Percentiles rank a stretch among this genome's conserved stretches.
Conservation (phyloP, 1,140 invertebrate species). For the Caenorhabditis remanei region DNA sequence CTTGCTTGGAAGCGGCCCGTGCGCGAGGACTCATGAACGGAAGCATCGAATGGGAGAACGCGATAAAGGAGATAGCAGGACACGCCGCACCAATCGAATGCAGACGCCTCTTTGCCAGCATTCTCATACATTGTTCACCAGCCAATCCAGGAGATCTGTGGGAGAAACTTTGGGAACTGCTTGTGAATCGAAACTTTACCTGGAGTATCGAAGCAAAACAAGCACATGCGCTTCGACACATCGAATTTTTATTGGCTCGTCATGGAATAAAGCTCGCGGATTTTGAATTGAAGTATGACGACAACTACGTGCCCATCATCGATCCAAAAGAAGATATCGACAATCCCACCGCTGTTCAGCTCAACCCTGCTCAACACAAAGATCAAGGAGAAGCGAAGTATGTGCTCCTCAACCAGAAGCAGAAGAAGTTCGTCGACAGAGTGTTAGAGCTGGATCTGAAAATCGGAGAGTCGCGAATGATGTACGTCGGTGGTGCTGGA, state of each 20-base stretch:
- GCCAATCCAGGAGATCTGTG: not conserved
- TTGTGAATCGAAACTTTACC: not conserved
- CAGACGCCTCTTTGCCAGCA: not conserved
- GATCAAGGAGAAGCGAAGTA: not conserved
- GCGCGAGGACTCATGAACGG: not conserved
- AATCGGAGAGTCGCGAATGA: not conserved
- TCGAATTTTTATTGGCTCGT: not conserved
- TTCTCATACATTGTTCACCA: too few relatives aligned
- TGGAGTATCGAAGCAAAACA: not conserved
- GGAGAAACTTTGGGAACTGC: not conserved
- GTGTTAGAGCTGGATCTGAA: not conserved
- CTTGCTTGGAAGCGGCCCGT: not conserved
- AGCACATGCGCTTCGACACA: slow-evolving; percentile 59
- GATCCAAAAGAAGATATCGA: not conserved
- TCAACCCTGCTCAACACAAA: not conserved
- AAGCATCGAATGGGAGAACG: not conserved
- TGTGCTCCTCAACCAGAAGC: not conserved
- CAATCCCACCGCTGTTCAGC: not conserved
- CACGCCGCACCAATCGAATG: not conserved
- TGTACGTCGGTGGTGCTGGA: not conserved
- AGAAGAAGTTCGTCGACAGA: not conserved
- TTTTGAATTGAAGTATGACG: slow-evolving; percentile 8
- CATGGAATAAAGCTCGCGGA: slow-evolving; percentile 18
- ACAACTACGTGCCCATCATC: not conserved
- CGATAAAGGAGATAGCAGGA: not conserved